Evolutionary conservation across 2,113 vertebrate genomes (phyloP), one percentile per base, ranked within the genome.

Genomic region (Limnothrissa miodon): DNA sequence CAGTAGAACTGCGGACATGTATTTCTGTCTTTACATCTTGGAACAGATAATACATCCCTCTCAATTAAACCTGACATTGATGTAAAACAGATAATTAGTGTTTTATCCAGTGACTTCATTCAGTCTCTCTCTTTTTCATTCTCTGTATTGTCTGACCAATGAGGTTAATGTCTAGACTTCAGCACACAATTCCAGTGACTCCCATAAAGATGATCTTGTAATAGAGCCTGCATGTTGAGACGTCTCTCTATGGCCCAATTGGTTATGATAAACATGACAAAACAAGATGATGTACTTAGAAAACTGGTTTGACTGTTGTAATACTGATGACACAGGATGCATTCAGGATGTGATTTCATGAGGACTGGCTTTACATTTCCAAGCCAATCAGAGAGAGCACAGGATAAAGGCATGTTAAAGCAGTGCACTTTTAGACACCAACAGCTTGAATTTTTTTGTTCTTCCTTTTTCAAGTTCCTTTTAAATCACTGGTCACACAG

Each of bases 221-320:
- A 84, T 56, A 44, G 39, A 33, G 42, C 44, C 78, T 53, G 4
- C 33, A 10, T 66, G 62, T 82, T 81, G 66, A 79, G 53, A 59
- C 36, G 19, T 70, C n/a, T 25, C 25, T 70, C 29, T 17, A 33
- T 70, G 29, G n/a, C 25, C 56, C n/a, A 62, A 29, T 19, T 53
- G 21, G 17, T 53, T 53, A 53, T 53, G 51, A 53, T 23, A 29
- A 48, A 4, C 25, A 29, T 29, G 11, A n/a, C 59, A 29, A 62
- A 62, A 62, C 29, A 25, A 36, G 29, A 36, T 29, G 59, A 11
- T 70, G 11, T 0, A 29, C 25, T 70, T 7, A 66, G 29, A 33
- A 70, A 70, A 36, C 36, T 29, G 62, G 25, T 70, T 33, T 70
- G 62, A 36, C 62, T 70, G 25, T 17, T 10, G 29, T 15, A 36